Evolutionary conservation across 2,113 vertebrate species (phyloP).

Genomic region (Oxygymnocypris stewartii): DNA sequence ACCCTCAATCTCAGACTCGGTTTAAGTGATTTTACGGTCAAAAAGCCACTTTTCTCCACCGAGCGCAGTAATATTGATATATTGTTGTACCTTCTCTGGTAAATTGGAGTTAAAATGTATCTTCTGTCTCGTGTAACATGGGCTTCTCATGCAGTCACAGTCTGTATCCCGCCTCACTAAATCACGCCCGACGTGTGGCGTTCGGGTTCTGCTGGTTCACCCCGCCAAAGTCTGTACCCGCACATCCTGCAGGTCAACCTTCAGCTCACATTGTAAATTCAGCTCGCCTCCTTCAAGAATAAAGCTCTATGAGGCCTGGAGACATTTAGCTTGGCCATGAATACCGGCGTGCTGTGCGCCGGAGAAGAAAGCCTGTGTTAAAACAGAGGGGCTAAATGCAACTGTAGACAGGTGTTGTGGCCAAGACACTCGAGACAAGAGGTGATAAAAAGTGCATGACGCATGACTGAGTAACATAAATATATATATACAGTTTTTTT

Average conservation of each 20-base stretch:
- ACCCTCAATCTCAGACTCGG: neutral
- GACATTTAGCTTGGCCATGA: conserved; percentile 46
- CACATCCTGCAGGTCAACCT: conserved; percentile 23
- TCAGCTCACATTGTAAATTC: conserved; percentile 47
- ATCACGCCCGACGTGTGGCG: conserved; percentile 41
- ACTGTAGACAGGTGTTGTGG: conserved; percentile 39
- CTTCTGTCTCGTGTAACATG: conserved; percentile 39
- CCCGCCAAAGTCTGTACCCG: conserved; percentile 39
- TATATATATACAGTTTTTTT: conserved; percentile 9
- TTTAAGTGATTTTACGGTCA: conserved; percentile 7
- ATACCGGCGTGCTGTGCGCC: neutral
- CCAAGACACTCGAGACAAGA: conserved; percentile 25
- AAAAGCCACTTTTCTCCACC: conserved; percentile 18
- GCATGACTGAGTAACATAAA: conserved; percentile 31
- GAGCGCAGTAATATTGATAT: conserved; percentile 33
- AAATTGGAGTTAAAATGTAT: conserved; percentile 49
- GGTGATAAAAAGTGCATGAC: conserved; percentile 45
- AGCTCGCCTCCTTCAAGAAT: conserved; percentile 30
- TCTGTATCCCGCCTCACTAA: conserved; percentile 43
- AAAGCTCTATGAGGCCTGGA: conserved; percentile 34
- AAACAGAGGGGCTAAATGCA: conserved; percentile 49
- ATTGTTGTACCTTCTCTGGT: conserved; percentile 31
- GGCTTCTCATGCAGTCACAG: conserved; percentile 37
- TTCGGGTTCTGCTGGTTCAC: conserved; percentile 36
- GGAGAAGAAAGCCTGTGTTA: conserved; percentile 46